phyloP scores from a whole-genome alignment of 2,797 vertebrate species.

The Alca torda region DNA sequence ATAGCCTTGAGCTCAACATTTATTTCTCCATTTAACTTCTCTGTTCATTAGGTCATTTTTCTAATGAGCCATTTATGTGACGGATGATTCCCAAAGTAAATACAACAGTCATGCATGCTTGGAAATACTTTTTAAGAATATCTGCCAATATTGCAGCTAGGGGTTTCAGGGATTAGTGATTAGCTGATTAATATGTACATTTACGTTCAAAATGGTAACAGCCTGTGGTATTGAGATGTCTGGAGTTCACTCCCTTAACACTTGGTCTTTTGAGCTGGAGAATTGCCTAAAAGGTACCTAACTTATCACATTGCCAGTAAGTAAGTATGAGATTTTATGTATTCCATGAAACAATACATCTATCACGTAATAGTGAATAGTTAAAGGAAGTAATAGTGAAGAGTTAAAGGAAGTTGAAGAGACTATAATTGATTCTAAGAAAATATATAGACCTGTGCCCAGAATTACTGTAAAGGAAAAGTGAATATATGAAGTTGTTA shows the following conservation, averaged over 20 bases:
- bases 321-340: not conserved
- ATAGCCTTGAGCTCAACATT: not conserved
- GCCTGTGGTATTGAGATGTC: not conserved
- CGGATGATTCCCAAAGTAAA: not conserved
- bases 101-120: not conserved
- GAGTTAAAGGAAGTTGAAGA: not conserved
- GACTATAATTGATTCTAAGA: not conserved
- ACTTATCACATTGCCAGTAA: not conserved
- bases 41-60: conserved; percentile 59
- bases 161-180: conserved; percentile 14
- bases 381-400: not conserved
- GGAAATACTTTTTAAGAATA: conserved; percentile 11
- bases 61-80: conserved; percentile 48
- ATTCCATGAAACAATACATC: not conserved
- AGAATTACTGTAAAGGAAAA: not conserved
- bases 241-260: not conserved
- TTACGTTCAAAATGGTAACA: not conserved
- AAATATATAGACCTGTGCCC: not conserved
- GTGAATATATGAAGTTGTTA: not conserved
- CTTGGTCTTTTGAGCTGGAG: not conserved
- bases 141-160: conserved; percentile 42
- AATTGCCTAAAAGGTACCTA: not conserved
- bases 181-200: conserved; percentile 33
- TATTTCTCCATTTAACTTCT: conserved; percentile 42
- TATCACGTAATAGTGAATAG: not conserved